These are phyloP conservation scores for Lonchura striata DNA, from an alignment of 2,113 vertebrate genomes.

Conservation along the genomic window DNA sequence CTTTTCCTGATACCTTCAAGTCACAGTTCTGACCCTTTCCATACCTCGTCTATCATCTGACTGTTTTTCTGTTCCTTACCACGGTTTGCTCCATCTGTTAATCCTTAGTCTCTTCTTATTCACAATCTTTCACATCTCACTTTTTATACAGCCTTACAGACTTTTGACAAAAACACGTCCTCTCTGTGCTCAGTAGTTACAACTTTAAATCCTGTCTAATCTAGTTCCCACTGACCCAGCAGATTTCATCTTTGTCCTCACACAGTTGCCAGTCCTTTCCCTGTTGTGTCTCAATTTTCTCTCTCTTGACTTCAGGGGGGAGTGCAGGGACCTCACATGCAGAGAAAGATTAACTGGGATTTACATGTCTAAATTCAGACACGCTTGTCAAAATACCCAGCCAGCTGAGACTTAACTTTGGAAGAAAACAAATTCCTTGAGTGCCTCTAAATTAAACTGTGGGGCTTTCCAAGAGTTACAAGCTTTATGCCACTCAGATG, in stretches of 20 bases:
- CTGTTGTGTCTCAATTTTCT: background rate
- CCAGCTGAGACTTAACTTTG: background rate
- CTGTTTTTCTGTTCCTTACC: background rate
- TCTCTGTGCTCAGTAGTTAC: background rate
- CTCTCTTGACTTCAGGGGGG: background rate
- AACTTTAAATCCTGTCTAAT: conserved; percentile 7
- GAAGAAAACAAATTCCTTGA: background rate
- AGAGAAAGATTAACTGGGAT: conserved; percentile 22
- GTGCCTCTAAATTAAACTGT: background rate
- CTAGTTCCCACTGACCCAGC: background rate
- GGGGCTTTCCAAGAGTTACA: background rate
- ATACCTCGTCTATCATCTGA: background rate
- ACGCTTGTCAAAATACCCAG: conserved; percentile 5
- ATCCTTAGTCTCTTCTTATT: background rate
- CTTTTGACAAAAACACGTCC: background rate
- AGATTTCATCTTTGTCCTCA: background rate
- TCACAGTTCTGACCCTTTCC: background rate
- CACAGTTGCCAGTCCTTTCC: background rate
- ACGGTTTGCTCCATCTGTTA: background rate
- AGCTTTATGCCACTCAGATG: background rate
- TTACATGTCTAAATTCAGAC: conserved; percentile 3
- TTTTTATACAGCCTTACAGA: background rate
- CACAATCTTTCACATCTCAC: accelerated
- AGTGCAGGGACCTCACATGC: background rate
- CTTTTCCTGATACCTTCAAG: background rate